Conservation (phyloP, 2,113 vertebrate species). For the Gallinago undulata region DNA sequence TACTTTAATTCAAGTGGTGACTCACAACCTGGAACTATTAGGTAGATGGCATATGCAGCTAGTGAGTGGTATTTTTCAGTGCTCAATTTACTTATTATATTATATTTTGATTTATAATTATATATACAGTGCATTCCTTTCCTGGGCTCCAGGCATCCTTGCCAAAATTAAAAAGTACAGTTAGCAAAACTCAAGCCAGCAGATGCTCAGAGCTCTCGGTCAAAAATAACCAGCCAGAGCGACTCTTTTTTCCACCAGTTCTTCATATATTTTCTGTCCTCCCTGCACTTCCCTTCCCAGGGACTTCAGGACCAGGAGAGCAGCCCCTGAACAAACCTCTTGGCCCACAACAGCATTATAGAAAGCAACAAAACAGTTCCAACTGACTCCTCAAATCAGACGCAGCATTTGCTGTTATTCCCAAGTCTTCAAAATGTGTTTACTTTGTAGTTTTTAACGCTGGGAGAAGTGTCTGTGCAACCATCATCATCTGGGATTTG, state of each 20-base stretch:
- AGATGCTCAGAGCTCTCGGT: background rate
- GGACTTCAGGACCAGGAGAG: background rate
- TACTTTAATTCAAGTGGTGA: conserved; percentile 38
- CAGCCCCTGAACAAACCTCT: background rate
- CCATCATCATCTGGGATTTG: background rate
- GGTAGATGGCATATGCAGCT: conserved; percentile 33
- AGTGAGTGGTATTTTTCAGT: conserved; percentile 42
- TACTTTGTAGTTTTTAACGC: background rate
- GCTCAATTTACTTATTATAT: conserved; percentile 50
- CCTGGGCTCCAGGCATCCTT: conserved; percentile 18
- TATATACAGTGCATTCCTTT: conserved; percentile 16
- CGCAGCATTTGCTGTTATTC: background rate
- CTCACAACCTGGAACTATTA: conserved; percentile 49
- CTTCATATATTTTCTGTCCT: background rate
- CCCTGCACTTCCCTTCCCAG: background rate
- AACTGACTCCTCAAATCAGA: background rate
- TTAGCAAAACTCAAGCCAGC: conserved; percentile 30
- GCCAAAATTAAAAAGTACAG: conserved; percentile 50
- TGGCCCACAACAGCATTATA: background rate
- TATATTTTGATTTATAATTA: conserved; percentile 68
- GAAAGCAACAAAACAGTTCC: background rate
- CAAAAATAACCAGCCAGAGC: conserved; percentile 8
- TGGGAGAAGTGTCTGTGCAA: background rate
- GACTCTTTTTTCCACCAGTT: background rate
- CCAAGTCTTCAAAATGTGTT: background rate